Base-by-base conservation (phyloP, 2,113 vertebrate species). In the Ageneiosus marmoratus region DNA sequence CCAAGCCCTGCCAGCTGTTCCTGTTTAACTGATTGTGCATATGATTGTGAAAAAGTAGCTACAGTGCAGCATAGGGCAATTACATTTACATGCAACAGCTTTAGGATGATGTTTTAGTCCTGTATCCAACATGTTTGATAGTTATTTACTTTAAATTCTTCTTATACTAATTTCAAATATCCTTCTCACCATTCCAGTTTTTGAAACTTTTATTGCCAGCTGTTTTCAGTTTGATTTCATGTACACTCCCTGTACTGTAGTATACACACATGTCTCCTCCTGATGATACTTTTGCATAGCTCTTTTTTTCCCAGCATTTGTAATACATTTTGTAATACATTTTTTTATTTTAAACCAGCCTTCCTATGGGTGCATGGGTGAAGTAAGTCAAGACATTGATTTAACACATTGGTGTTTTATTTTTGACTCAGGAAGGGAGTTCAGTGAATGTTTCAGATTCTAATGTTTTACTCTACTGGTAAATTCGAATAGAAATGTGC, bases 191-290 rank as follows among this genome's bases (percentile, higher is more conserved):
- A 51, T 56, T 56, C 58, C 44, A 29, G 15, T 51, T 74, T 56
- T 80, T 60, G 16, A 65, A 51, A 55, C 24, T 11, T 50, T 44
- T 46, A n/a, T 16, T 15, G 50, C 27, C 41, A 65, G 46, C 18
- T 63, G 81, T 89, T 88, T 86, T 83, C 60, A 74, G 85, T 87
- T 87, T 89, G 83, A 89, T 89, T 90, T 91, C 80, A 80, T 82
- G 78, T 86, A 80, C 86, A 89, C 90, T 89, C n/a, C 85, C 89
- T 85, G 82, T 79, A 53, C 87, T 84, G 51, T 70, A 34, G 80
- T 86, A 88, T 80, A 84, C n/a, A n/a, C n/a, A n/a, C n/a, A n/a
- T n/a, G n/a, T n/a, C n/a, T 87, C 7, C 67, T 87, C 5, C 73
- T 83, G 46, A 15, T 70, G 82, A 56, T 89, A 55, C 90, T 88